Conservation (phyloP, 53 echinoderm and acorn worm genomes). For the Paelopatides confundens region DNA sequence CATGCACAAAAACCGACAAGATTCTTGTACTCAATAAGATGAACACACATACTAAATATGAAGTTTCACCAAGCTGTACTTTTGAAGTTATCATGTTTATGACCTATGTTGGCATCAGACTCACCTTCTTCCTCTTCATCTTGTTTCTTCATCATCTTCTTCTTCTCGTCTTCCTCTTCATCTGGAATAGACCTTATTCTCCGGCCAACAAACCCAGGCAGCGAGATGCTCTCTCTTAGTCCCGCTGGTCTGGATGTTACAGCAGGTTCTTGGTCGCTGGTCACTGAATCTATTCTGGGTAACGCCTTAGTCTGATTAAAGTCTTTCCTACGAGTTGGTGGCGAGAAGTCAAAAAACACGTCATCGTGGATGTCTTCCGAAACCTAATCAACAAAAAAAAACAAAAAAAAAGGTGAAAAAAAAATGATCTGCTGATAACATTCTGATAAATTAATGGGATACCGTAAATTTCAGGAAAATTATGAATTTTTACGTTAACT, state of each 20-base stretch:
- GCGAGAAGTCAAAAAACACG: conserved; percentile 98
- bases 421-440: neutral
- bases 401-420: neutral
- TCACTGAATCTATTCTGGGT: conserved; percentile 47
- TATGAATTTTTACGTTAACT: no score
- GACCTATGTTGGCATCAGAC: no score
- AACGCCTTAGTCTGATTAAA: neutral
- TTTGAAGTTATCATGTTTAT: no score
- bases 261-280: conserved; percentile 44
- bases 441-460: neutral
- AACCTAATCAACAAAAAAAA: conserved; percentile 49
- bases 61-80: no score
- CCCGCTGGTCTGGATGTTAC: conserved; percentile 53
- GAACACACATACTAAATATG: no score
- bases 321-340: conserved; percentile 70
- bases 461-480: neutral
- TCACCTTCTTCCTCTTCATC: conserved; percentile 34
- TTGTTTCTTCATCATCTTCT: conserved; percentile 17
- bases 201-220: conserved; percentile 62
- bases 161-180: neutral
- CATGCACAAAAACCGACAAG: no score
- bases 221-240: conserved; percentile 60
- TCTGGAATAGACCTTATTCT: neutral
- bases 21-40: no score
- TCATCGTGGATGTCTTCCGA: conserved; percentile 89